Percentiles rank a stretch among this genome's conserved stretches.
These are phyloP conservation scores for Malthinus flaveolus DNA, from an alignment of 2,888 invertebrate species.

Conservation along the genomic window DNA sequence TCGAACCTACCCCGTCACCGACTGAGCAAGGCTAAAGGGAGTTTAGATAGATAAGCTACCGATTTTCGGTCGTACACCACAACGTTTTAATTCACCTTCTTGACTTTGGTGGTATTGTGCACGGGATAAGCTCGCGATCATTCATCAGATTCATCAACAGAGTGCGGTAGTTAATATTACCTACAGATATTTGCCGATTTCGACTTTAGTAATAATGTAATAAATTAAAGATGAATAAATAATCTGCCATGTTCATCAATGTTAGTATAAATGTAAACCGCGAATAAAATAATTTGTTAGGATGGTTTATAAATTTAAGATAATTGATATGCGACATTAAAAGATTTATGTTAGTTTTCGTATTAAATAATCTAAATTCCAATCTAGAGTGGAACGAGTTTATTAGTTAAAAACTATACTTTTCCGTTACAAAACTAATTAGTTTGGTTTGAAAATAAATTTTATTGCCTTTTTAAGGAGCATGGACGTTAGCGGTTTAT, in stretches of 20 bases:
- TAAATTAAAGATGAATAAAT: too few relatives aligned
- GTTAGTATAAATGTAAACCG: constrained; percentile 32
- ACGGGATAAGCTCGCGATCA: too few relatives aligned
- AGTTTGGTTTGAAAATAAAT: constrained; percentile 49
- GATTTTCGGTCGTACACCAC: too few relatives aligned
- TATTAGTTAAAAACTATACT: constrained; percentile 15
- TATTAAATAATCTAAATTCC: constrained; percentile 32
- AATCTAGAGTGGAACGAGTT: constrained; percentile 15
- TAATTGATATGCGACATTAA: constrained; percentile 42
- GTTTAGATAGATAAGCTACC: too few relatives aligned
- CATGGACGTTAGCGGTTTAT: too few relatives aligned
- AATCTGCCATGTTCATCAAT: constrained; percentile 40
- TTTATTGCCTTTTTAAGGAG: constrained; percentile 40
- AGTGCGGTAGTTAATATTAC: too few relatives aligned
- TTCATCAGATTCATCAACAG: too few relatives aligned
- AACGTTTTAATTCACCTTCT: too few relatives aligned
- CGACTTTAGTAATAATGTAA: too few relatives aligned
- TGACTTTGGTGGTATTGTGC: too few relatives aligned
- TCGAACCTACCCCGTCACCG: too few relatives aligned
- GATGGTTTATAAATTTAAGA: constrained; percentile 36
- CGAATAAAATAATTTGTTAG: constrained; percentile 30
- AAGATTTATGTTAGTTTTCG: constrained; percentile 36
- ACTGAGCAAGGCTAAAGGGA: too few relatives aligned
- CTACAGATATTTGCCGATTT: constrained; percentile 9
- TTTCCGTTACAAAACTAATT: constrained; percentile 42